phyloP scores from a whole-genome alignment of 1,140 invertebrate genomes.

The Aphelinus atriplicis region DNA sequence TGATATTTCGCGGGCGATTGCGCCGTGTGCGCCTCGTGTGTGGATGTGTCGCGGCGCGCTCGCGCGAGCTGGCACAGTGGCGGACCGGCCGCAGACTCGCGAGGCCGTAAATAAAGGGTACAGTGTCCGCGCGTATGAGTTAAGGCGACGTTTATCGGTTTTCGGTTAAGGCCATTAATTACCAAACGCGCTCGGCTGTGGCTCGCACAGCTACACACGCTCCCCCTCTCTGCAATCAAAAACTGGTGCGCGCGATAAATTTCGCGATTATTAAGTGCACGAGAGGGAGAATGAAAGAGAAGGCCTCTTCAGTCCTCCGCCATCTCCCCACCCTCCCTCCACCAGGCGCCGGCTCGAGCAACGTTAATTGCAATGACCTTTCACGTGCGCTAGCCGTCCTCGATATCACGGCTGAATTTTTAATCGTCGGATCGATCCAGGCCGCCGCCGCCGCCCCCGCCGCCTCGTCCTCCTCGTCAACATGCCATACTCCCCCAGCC shows the following conservation, averaged over 20 bases:
- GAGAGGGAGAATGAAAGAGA: slow-evolving; percentile 10
- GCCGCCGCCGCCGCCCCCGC: too few species aligned
- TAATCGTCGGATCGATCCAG: slow-evolving; percentile 13
- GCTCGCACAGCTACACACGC: background rate
- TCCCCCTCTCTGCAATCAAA: slow-evolving; percentile 29
- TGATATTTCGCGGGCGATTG: background rate
- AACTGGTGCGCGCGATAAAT: slow-evolving; percentile 33
- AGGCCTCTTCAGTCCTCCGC: background rate
- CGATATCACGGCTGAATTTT: slow-evolving; percentile 5
- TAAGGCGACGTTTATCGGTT: slow-evolving; percentile 40
- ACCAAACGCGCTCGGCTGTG: slow-evolving; percentile 4
- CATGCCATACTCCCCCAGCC: too few species aligned
- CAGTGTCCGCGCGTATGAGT: slow-evolving; percentile 34
- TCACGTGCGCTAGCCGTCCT: background rate
- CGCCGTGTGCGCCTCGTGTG: background rate
- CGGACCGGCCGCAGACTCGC: slow-evolving; percentile 7
- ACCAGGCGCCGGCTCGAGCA: too few species aligned
- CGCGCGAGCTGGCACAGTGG: background rate
- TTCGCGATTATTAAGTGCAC: slow-evolving; percentile 33
- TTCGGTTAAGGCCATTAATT: slow-evolving; percentile 38
- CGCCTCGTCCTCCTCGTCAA: background rate
- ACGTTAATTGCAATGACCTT: too few species aligned
- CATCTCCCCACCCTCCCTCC: background rate
- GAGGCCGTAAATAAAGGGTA: slow-evolving; percentile 29
- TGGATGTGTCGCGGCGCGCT: too few species aligned